Evolutionary conservation across 2,797 vertebrate genomes (phyloP).

Genomic region (Sitta carolinensis): DNA sequence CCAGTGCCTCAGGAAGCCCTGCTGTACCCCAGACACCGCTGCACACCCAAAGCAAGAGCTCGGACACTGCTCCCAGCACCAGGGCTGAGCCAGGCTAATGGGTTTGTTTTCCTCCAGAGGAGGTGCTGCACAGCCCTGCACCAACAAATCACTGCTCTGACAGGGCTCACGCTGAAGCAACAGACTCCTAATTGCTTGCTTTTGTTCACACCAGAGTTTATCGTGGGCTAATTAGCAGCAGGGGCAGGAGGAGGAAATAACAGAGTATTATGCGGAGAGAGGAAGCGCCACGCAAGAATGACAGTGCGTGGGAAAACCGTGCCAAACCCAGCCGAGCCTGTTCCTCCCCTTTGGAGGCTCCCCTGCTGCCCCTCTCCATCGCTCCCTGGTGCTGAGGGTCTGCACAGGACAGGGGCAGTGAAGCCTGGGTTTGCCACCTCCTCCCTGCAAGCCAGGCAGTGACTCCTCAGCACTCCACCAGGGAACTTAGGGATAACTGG

Average conservation of each 20-base stretch:
- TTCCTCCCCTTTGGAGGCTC: background rate
- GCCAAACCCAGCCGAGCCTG: background rate
- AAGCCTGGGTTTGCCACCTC: background rate
- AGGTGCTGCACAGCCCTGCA: background rate
- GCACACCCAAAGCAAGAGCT: accelerated
- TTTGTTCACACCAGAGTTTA: conserved; percentile 18
- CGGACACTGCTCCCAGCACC: accelerated
- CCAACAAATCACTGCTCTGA: background rate
- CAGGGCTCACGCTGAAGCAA: background rate
- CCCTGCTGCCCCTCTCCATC: background rate
- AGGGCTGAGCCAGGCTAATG: background rate
- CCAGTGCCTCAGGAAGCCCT: background rate
- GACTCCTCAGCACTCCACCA: background rate
- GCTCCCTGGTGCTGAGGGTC: accelerated
- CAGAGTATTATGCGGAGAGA: conserved; percentile 4
- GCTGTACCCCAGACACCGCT: background rate
- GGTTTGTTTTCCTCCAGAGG: background rate
- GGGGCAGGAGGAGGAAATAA: conserved; percentile 48
- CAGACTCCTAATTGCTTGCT: background rate
- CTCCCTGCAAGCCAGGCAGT: background rate
- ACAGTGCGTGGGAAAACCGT: background rate
- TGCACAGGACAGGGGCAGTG: accelerated
- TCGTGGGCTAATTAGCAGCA: conserved; percentile 24
- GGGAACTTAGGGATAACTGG: background rate
- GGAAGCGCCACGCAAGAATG: accelerated